A percentile compares a stretch with the other conserved stretches of the same genome.
Evolutionary conservation across 2,797 vertebrate species (phyloP).

Genomic region (Varecia variegata): DNA sequence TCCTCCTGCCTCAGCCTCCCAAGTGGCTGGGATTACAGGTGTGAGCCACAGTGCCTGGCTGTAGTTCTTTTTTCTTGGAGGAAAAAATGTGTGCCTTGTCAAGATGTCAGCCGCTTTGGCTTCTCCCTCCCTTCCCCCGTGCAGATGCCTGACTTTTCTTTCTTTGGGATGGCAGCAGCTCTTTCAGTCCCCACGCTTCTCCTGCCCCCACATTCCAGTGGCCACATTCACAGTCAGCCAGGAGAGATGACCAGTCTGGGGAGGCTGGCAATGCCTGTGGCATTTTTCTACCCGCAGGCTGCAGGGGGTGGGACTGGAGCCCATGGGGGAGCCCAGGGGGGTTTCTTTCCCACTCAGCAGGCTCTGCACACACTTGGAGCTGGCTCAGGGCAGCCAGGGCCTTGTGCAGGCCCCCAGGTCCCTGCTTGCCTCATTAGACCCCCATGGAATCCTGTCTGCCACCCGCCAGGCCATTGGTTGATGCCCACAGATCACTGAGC

Average conservation of each 20-base stretch:
- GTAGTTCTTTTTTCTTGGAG: neutral
- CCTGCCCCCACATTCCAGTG: neutral
- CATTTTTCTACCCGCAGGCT: neutral
- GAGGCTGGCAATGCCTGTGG: neutral
- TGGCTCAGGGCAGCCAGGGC: neutral
- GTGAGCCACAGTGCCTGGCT: neutral
- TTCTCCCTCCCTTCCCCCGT: neutral
- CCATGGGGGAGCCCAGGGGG: fast-evolving
- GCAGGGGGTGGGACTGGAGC: neutral
- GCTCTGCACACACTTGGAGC: neutral
- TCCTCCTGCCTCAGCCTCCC: neutral
- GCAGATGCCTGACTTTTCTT: neutral
- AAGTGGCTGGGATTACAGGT: neutral
- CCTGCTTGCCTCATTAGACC: neutral
- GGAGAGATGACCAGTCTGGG: neutral
- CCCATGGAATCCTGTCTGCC: neutral
- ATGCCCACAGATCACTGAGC: neutral
- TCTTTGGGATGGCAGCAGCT: neutral
- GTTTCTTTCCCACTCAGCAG: neutral
- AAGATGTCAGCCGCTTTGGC: neutral
- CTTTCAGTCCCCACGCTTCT: neutral
- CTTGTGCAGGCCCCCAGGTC: neutral
- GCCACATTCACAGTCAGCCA: neutral
- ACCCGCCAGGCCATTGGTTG: neutral
- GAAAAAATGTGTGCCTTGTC: neutral